A percentile compares a stretch with the other conserved stretches of the same genome.
phyloP scores from a whole-genome alignment of 1,140 invertebrate genomes.

The Pachyrhynchus sulphureomaculatus region DNA sequence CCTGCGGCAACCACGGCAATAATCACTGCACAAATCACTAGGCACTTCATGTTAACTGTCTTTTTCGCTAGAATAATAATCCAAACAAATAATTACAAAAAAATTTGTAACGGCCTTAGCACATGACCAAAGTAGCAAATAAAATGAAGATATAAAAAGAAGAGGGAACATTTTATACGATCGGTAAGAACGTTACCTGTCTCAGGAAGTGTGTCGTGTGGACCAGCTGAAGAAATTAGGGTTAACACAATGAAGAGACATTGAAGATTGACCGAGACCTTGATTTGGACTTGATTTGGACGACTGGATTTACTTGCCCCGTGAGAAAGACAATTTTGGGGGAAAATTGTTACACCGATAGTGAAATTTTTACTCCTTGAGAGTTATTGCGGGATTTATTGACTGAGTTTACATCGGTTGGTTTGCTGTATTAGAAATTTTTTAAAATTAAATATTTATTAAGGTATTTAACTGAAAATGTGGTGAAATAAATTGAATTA shows the following conservation, averaged over 20 bases:
- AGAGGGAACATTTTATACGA: conserved; percentile 50
- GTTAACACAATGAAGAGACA: conserved; percentile 35
- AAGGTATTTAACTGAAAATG: too few species aligned
- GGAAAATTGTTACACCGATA: conserved; percentile 31
- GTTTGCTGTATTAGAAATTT: neutral
- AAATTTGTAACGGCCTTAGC: conserved; percentile 19
- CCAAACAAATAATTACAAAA: conserved; percentile 14
- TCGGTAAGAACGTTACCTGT: conserved; percentile 24
- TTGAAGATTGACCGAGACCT: conserved; percentile 20
- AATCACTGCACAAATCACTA: conserved; percentile 46
- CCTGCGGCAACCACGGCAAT: conserved; percentile 38
- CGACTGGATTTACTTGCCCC: conserved; percentile 30
- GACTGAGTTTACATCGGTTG: conserved; percentile 11
- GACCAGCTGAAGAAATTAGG: conserved; percentile 51
- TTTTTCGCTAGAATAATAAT: conserved; percentile 7
- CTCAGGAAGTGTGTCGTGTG: conserved; percentile 49
- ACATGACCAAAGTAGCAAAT: conserved; percentile 49
- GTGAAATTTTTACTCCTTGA: conserved; percentile 30
- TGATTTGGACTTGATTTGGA: conserved; percentile 19
- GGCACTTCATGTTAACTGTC: conserved; percentile 44
- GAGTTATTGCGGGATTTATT: conserved; percentile 4
- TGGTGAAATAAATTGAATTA: too few species aligned
- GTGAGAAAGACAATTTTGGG: conserved; percentile 15
- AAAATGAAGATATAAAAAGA: conserved; percentile 44
- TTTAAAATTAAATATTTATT: too few species aligned